Evolutionary conservation across 2,888 invertebrate genomes (phyloP), one percentile per base, ranked within the genome.

Genomic region (Cephus nigrinus): DNA sequence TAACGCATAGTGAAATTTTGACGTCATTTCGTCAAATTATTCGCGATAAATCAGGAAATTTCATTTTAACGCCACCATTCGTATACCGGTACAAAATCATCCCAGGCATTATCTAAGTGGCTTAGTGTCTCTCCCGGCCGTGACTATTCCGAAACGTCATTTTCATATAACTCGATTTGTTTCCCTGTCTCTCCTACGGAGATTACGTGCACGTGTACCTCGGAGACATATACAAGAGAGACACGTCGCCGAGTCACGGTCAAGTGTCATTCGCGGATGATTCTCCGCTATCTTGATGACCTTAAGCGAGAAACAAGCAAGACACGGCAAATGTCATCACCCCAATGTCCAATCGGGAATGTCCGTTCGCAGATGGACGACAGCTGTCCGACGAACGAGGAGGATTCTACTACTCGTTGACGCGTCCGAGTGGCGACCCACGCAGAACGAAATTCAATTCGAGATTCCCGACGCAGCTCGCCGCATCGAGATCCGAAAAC

Each of bases 281-380:
- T 77, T 75, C 80, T 80, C 86, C 87, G 87, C 86, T 88, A 87
- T 84, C 84, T 83, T 81, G 87, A 88, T 88, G 88, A 86, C 86
- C 87, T 85, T 82, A 85, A 88, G 88, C 83, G 83, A 86, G 86
- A 83, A 79, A 82, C 75, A 76, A 73, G 79, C 76, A 82, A 81
- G 81, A 82, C 77, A 80, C 82, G 80, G 83, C 31, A 33, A 71
- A 71, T 71, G 71, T 71, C 71, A 83, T 82, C 78, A 77, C 79
- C 84, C 86, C 86, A 87, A 88, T 87, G 86, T 88, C 32, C 71
- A 71, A 71, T 71, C 89, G 15, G 74, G 34, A 33, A 35, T 74
- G 34, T 30, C 74, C 74, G 35, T 30, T 74, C 74, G 74, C 74
- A 33, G 74, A 35, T 74, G 74, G 23, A 76, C 80, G 75, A 85